Base-by-base conservation (phyloP, 1,140 invertebrate genomes). In the Cydia splendana region DNA sequence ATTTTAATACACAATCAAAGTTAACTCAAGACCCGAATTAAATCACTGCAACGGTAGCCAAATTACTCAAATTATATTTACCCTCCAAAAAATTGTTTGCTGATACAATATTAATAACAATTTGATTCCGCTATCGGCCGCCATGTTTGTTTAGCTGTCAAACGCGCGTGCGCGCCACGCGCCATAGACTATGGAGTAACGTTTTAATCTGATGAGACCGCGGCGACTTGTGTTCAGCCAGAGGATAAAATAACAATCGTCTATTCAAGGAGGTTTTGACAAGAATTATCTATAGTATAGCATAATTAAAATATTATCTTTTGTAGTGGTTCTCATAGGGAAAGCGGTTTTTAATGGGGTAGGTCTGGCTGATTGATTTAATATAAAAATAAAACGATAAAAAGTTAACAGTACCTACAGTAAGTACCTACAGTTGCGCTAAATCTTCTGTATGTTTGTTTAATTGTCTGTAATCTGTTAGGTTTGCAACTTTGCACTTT, bases 111-210 rank as follows among this genome's bases (percentile, higher is more conserved):
- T 89, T 90, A 90, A 91, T 90, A 89, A 87, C 83, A 82, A 89
- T 91, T 89, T 88, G 87, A 89, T 88, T 88, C 81, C 82, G 84
- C 86, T 87, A 88, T 91, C 87, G 84, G 83, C 62, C 34, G 87
- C 88, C 88, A 90, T 91, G 88, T 91, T 91, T 91, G 84, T 88
- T 85, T 91, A 90, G 88, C 85, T 90, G 88, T 88, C 87, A 89
- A 86, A 87, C 78, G 82, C 81, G 79, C 87, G 85, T 87, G 83
- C 81, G 88, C 86, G 81, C 76, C 85, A 7, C 88, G 86, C 88
- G 89, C 85, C 88, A 38, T 80, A 69, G 48, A 62, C 48, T 45
- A 53, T 75, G 78, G 78, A 79, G 76, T 88, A 81, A 85, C 85
- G 80, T 84, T 87, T 83, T 87, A 87, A 89, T 89, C 83, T 89